A percentile compares a stretch with the other conserved stretches of the same genome.
These are phyloP conservation scores for fruit fly (Drosophila melanogaster) DNA, from an alignment of 1,140 invertebrate genomes.

Conservation along the genomic window Release_6_plus_ISO1_MT NC_004354.4:7601001-7601500, in stretches of 20 bases:
- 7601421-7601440: conserved; percentile 71
- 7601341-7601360: conserved; percentile 59
- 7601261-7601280: conserved; percentile 71
- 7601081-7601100: neutral
- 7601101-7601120: neutral
- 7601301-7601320: conserved; percentile 57
- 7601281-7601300: conserved; percentile 68
- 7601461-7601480: neutral
- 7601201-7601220: conserved; percentile 16
- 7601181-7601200: conserved; percentile 1
- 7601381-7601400: conserved; percentile 54
- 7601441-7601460: conserved; percentile 82
- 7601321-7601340: conserved; percentile 43
- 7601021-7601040: neutral
- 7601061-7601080: too few species aligned
- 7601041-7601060: neutral
- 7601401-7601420: conserved; percentile 68
- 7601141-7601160: neutral
- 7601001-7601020: conserved; percentile 9
- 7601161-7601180: neutral
- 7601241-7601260: conserved; percentile 69
- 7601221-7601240: conserved; percentile 29
- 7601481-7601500: conserved; percentile 58
- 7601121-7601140: neutral
- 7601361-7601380: conserved; percentile 11